Evolutionary conservation across 2,888 invertebrate genomes (phyloP).

Genomic region (Heliconius ethilla): DNA sequence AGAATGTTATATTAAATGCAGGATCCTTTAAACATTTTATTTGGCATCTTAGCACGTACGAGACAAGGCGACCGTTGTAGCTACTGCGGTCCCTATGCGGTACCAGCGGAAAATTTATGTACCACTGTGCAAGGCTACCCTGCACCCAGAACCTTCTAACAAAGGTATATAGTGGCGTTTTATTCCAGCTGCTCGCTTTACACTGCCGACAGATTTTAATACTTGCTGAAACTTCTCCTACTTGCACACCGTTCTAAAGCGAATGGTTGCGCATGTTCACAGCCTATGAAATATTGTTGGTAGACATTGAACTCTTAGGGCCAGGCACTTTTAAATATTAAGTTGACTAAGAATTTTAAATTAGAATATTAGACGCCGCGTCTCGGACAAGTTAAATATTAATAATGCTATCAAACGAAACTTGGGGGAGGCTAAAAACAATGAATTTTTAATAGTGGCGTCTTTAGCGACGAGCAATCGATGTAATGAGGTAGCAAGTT

Average conservation of each 20-base stretch:
- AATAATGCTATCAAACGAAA: constrained; percentile 71
- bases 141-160: constrained; percentile 59
- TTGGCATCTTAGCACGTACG: constrained; percentile 71
- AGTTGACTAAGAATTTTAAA: constrained; percentile 79
- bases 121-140: constrained; percentile 72
- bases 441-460: constrained; percentile 78
- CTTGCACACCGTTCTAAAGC: constrained; percentile 60
- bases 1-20: constrained; percentile 22
- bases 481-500: constrained; percentile 72
- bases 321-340: constrained; percentile 73
- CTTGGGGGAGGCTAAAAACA: constrained; percentile 65
- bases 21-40: constrained; percentile 58
- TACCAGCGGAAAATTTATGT: constrained; percentile 76
- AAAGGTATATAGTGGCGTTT: constrained; percentile 58
- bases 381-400: constrained; percentile 76
- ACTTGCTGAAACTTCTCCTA: constrained; percentile 44
- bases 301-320: constrained; percentile 60
- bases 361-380: constrained; percentile 73
- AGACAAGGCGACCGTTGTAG: constrained; percentile 63
- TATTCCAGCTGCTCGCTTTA: constrained; percentile 57
- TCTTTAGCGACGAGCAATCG: constrained; percentile 70
- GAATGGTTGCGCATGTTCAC: constrained; percentile 66
- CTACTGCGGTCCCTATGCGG: constrained; percentile 79
- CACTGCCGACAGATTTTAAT: constrained; percentile 58
- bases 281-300: constrained; percentile 55